Evolutionary conservation across 2,888 invertebrate genomes (phyloP), one percentile per base, ranked within the genome.

Genomic region (Eurytoma californica): DNA sequence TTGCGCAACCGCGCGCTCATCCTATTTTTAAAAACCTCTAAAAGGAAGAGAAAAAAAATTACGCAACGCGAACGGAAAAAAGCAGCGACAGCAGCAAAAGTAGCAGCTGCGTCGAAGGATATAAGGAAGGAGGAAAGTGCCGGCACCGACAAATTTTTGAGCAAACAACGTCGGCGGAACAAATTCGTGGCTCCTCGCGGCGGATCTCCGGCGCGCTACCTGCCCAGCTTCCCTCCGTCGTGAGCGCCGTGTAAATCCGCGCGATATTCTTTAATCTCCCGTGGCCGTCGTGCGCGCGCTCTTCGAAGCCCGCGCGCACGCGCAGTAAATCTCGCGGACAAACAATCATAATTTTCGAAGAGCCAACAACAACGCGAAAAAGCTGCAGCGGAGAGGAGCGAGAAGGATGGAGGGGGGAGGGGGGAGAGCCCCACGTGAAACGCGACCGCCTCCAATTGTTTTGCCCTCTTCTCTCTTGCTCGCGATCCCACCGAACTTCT

Each of bases 291-390:
- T 61, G 57, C 66, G 30, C 53, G 60, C 47, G 28, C 24, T 51
- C 67, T 28, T 24, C n/a, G 28, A 53, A 49, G 69, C 51, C n/a
- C 18, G 30, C 30, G 16, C 18, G 75, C 72, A 84, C 83, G 84
- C 81, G 86, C 85, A 85, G 87, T 89, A 89, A 88, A 89, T 89
- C 87, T 87, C 85, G 85, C 86, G 87, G 87, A 87, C 88, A 88
- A 90, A 89, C 88, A 90, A 88, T 90, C 89, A 88, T 89, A 89
- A 90, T 90, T 89, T 87, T 87, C 87, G 87, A 87, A 86, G 87
- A 87, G 86, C 86, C 85, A 87, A 87, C 88, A 86, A 57, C 12
- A 20, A 20, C 7, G 57, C 53, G 72, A 77, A 77, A 77, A 72
- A 68, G 75, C 58, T 67, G 61, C 57, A 58, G 58, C 57, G 16